Evolutionary conservation across 2,888 invertebrate species (phyloP), one percentile per base, ranked within the genome.

Genomic region (Octonoba sinensis): DNA sequence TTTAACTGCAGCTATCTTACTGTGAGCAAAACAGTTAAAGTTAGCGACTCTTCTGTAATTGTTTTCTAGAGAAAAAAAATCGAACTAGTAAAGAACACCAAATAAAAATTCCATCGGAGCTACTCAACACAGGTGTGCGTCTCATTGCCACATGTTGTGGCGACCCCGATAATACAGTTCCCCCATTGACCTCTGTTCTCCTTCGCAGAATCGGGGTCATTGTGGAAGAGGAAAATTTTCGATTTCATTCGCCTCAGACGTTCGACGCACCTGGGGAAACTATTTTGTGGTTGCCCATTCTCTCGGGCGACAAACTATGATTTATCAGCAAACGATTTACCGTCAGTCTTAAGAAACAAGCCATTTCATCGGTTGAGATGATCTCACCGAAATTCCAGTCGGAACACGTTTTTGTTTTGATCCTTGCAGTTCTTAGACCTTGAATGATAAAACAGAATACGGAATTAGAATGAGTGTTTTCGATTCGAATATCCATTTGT

Each of bases 131-230:
- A 15, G 54, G 18, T 20, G 20, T 54, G 54, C 20, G 54, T 1
- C 54, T 54, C 36, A 36, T 36, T 36, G 36, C 36, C 36, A 36
- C 36, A 36, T 36, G 36, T 36, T 36, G 36, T 6, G 8, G 36
- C 54, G 54, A 54, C 54, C 54, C 54, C 54, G 54, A 54, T 54
- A 18, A n/a, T 18, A 18, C 54, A n/a, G 54, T 54, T 54, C 54
- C 54, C 54, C 54, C 54, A 54, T 54, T 54, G 54, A 54, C 54
- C 54, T 54, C 54, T 54, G 54, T 54, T 54, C 54, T 54, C 54
- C 54, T 54, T 54, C 54, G 54, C n/a, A 54, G 20, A 54, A 54
- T 54, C 54, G 54, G 54, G 54, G 54, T 54, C 54, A 54, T 54
- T 20, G n/a, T 20, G 20, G 20, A 54, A 20, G 1, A 54, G 54